These are phyloP conservation scores for Loris lydekkerianus DNA, from an alignment of 2,797 vertebrate genomes.

Conservation along the genomic window DNA sequence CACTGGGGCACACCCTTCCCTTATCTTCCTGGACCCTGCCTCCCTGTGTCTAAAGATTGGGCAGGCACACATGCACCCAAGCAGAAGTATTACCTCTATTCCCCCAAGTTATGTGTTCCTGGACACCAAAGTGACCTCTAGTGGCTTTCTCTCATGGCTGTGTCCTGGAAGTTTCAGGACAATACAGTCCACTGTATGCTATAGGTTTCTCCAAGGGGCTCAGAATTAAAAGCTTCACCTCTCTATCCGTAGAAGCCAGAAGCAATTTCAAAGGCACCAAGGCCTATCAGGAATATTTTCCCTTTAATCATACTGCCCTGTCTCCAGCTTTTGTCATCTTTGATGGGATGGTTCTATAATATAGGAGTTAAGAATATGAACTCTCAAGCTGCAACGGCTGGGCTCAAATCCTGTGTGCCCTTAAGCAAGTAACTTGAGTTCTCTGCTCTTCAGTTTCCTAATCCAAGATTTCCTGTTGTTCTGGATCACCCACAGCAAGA, in stretches of 20 bases:
- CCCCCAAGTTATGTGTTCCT: not conserved
- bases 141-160: not conserved
- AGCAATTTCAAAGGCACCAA: not conserved
- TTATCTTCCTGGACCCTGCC: not conserved
- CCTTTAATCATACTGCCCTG: not conserved
- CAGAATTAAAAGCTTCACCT: not conserved
- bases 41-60: not conserved
- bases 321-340: not conserved
- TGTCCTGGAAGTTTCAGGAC: not conserved
- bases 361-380: not conserved
- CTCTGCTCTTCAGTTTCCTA: conserved; percentile 54
- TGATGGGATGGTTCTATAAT: not conserved
- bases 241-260: not conserved
- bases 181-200: too few species aligned
- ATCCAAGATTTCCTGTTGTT: not conserved
- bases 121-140: not conserved
- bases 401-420: not conserved
- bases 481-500: not conserved
- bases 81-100: not conserved
- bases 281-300: not conserved
- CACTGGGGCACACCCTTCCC: not conserved
- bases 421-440: conserved; percentile 6
- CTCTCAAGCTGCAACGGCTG: not conserved
- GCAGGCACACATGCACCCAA: not conserved
- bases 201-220: not conserved